Percentiles rank a stretch among this genome's conserved stretches.
Evolutionary conservation across 2,888 invertebrate genomes (phyloP).

Genomic region (Drosophila longiperda): DNA sequence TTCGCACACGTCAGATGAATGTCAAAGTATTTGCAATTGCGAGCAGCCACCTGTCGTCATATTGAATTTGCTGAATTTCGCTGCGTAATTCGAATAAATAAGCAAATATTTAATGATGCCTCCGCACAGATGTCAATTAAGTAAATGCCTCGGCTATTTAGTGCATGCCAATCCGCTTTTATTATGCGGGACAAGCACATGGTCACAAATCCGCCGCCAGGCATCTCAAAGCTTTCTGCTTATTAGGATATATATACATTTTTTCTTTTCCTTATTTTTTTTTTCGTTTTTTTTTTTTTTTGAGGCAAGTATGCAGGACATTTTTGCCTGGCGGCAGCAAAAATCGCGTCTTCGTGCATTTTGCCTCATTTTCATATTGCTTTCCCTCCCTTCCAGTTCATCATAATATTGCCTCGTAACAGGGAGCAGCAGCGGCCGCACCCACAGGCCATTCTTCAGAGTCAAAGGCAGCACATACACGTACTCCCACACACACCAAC

Average conservation of each 20-base stretch:
- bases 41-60: slow-evolving; percentile 50
- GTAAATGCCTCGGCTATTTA: slow-evolving; percentile 70
- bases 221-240: slow-evolving; percentile 57
- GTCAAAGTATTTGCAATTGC: slow-evolving; percentile 47
- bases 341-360: slow-evolving; percentile 29
- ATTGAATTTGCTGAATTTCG: background rate
- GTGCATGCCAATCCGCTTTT: slow-evolving; percentile 64
- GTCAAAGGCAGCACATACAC: slow-evolving; percentile 62
- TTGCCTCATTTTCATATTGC: slow-evolving; percentile 75
- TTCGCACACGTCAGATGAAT: slow-evolving; percentile 50
- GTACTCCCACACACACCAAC: slow-evolving; percentile 9
- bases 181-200: slow-evolving; percentile 26
- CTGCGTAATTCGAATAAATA: slow-evolving; percentile 37
- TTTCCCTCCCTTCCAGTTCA: slow-evolving; percentile 58
- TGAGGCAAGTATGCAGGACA: slow-evolving; percentile 42
- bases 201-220: slow-evolving; percentile 14
- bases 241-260: slow-evolving; percentile 55
- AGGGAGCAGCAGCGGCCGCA: slow-evolving; percentile 28
- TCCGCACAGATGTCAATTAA: slow-evolving; percentile 68
- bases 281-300: slow-evolving; percentile 23
- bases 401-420: slow-evolving; percentile 66
- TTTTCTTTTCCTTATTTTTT: background rate
- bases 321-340: slow-evolving; percentile 42
- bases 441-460: slow-evolving; percentile 76
- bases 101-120: slow-evolving; percentile 57